Evolutionary conservation across 2,113 vertebrate species (phyloP), one percentile per base, ranked within the genome.

Genomic region (Crotalus tigris): DNA sequence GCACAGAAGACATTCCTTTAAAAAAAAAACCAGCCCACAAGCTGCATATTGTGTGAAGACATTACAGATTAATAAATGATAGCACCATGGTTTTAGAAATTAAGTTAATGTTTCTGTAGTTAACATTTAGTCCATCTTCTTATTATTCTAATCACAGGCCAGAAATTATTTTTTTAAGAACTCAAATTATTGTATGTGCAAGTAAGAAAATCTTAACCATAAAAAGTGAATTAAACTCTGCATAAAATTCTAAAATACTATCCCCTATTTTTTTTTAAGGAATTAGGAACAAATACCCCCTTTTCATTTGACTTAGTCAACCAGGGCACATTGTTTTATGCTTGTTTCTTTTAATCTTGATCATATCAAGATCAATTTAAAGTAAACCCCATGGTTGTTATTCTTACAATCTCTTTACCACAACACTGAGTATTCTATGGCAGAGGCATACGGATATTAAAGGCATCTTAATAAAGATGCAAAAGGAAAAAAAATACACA

Each of bases 141-240:
- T 97, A 98, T 98, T 97, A 98, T 98, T 98, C 98, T 98, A 98
- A 97, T 98, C 98, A 99, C 98, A 98, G 99, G 99, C 98, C 98
- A 98, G 98, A 98, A 98, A 98, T 98, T 98, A 98, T 97, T 97
- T 98, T 98, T 97, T 96, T 98, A 98, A 98, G 97, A 98, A 98
- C 97, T 97, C 98, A 98, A 99, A 99, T 99, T 98, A 98, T 98
- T 99, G 98, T 98, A 98, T 98, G 99, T 99, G 98, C 98, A 99
- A 98, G 98, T 98, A 98, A 98, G 98, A 98, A 98, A 98, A 98
- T 98, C 97, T 98, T 98, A 99, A 98, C 98, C 98, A 98, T 98
- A 98, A 98, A 97, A 97, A 98, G 98, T 98, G 97, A 98, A 98
- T 98, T 98, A 99, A 98, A 98, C 98, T 98, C 98, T 98, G 97